phyloP scores from a whole-genome alignment of 1,140 invertebrate genomes.

The Aphis craccivora region DNA sequence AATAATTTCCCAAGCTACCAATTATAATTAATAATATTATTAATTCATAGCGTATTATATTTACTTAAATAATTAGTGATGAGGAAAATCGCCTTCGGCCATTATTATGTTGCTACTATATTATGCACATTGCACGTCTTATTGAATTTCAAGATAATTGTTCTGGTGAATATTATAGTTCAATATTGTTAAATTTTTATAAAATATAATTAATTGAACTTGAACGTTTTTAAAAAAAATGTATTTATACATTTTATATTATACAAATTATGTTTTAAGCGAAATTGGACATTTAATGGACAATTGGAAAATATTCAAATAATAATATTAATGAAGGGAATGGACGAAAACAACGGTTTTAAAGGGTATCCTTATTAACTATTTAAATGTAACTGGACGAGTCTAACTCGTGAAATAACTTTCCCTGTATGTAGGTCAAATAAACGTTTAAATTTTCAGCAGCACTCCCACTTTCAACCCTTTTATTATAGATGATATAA shows the following conservation, averaged over 20 bases:
- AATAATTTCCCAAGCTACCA: not conserved
- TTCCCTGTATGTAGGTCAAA: not conserved
- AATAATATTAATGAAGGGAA: not conserved
- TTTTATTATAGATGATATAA: constrained; percentile 21
- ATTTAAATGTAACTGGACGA: not conserved
- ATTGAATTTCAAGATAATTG: not conserved
- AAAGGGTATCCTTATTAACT: not conserved
- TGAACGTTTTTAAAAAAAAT: not conserved
- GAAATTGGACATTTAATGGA: not conserved
- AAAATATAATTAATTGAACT: not conserved
- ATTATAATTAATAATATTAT: not conserved
- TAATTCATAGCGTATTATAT: not conserved
- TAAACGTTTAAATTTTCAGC: not conserved
- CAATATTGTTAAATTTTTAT: not conserved
- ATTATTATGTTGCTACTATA: not conserved
- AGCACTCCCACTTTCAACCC: not conserved
- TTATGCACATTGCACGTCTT: not conserved
- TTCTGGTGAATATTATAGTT: not conserved
- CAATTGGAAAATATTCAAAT: not conserved
- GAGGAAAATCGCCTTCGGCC: not conserved
- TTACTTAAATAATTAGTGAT: not conserved
- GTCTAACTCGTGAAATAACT: not conserved
- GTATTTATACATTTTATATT: not conserved
- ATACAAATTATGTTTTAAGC: not conserved
- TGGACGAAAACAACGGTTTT: not conserved